Percentiles rank a stretch among this genome's conserved stretches.
Evolutionary conservation across 2,113 vertebrate genomes (phyloP).

Genomic region (Carettochelys insculpta): DNA sequence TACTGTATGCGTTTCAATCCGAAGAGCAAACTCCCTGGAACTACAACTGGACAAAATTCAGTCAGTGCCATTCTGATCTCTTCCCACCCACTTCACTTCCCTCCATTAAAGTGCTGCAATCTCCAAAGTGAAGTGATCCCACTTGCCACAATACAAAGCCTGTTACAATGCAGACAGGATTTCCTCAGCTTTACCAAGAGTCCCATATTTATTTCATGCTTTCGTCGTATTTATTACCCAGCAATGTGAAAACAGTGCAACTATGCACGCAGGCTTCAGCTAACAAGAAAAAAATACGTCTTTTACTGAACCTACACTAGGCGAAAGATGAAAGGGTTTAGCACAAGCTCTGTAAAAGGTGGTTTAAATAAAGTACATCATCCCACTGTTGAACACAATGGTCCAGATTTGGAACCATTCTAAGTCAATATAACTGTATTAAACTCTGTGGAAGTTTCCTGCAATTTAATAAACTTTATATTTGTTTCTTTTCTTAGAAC

Average conservation of each 20-base stretch:
- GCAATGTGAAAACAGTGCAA: background rate
- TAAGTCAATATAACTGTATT: fast-evolving
- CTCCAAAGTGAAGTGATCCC: background rate
- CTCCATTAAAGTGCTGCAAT: background rate
- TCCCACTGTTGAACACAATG: fast-evolving
- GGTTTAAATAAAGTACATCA: background rate
- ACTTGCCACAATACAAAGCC: background rate
- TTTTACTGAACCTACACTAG: background rate
- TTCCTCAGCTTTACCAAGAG: background rate
- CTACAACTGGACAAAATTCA: background rate
- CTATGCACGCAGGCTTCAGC: fast-evolving
- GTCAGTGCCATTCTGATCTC: background rate
- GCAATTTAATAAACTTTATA: background rate
- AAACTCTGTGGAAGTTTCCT: background rate
- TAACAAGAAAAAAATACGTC: background rate
- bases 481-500: background rate
- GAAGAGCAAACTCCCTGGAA: background rate
- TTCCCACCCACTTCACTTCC: background rate
- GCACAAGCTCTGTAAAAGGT: background rate
- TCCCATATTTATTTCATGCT: background rate
- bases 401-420: background rate
- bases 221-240: background rate
- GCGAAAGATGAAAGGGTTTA: background rate
- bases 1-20: background rate
- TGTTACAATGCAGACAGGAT: background rate